Percentiles rank a stretch among this genome's conserved stretches.
phyloP scores from a whole-genome alignment of 2,113 vertebrate species.

The Abramis brama region DNA sequence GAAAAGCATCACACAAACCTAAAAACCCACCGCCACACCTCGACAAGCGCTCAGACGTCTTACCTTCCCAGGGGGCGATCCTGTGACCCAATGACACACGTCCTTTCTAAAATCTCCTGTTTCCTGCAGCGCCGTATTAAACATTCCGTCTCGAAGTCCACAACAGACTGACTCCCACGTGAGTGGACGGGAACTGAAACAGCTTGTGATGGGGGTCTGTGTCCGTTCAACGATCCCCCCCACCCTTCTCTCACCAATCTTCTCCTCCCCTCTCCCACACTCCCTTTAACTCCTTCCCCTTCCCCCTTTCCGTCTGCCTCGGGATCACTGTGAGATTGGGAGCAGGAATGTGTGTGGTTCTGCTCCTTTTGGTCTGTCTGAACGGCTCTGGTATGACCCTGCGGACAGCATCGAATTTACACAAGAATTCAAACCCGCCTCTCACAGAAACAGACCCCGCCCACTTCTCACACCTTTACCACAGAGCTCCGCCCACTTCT shows the following conservation, averaged over 20 bases:
- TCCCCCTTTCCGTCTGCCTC: slow-evolving; percentile 60
- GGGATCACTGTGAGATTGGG: slow-evolving; percentile 62
- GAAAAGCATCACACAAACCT: slow-evolving; percentile 17
- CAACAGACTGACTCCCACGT: slow-evolving; percentile 30
- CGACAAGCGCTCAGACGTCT: background rate
- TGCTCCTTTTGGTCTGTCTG: slow-evolving; percentile 41
- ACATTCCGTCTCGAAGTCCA: slow-evolving; percentile 25
- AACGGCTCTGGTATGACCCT: slow-evolving; percentile 61
- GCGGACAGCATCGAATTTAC: slow-evolving; percentile 61
- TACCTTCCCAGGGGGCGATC: slow-evolving; percentile 25
- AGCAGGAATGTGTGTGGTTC: slow-evolving; percentile 63
- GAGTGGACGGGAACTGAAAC: slow-evolving; percentile 30
- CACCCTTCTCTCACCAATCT: background rate
- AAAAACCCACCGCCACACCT: slow-evolving; percentile 2
- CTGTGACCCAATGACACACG: background rate
- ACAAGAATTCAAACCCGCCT: slow-evolving; percentile 43
- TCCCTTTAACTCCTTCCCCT: slow-evolving; percentile 33
- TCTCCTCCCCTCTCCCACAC: slow-evolving; percentile 23
- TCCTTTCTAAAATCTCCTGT: slow-evolving; percentile 24
- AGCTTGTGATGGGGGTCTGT: slow-evolving; percentile 55
- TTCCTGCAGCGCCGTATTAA: background rate
- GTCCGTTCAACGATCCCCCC: slow-evolving; percentile 57
- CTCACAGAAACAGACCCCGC: background rate
- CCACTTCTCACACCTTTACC: background rate
- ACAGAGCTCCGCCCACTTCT: no score